These are phyloP conservation scores for Colaptes auratus DNA, from an alignment of 2,113 vertebrate species.

Conservation along the genomic window DNA sequence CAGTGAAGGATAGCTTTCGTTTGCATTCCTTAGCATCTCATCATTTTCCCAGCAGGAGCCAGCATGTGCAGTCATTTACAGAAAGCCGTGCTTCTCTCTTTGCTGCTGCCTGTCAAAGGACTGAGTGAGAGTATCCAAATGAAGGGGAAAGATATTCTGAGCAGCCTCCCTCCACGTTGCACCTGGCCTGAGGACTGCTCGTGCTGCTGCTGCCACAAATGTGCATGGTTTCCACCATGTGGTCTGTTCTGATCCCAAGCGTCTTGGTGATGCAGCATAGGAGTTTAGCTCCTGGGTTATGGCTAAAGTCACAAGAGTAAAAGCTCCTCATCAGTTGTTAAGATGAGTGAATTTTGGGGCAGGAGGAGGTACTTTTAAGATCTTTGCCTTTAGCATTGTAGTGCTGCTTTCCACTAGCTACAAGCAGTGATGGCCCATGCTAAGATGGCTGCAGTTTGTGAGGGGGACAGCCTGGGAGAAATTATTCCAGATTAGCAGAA, in stretches of 20 bases:
- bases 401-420: neutral
- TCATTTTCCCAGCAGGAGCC: slow-evolving; percentile 64
- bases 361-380: neutral
- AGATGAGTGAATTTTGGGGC: neutral
- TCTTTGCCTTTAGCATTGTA: neutral
- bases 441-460: neutral
- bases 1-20: slow-evolving; percentile 49
- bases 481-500: neutral
- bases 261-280: neutral
- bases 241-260: neutral
- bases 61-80: slow-evolving; percentile 41
- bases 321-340: neutral
- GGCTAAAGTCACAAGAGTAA: neutral
- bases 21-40: slow-evolving; percentile 8
- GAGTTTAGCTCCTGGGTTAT: neutral
- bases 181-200: neutral
- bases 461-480: neutral
- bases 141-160: neutral
- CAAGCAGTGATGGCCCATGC: neutral
- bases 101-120: slow-evolving; percentile 41
- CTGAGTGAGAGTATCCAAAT: slow-evolving; percentile 4
- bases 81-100: slow-evolving; percentile 23
- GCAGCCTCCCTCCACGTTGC: slow-evolving; percentile 13
- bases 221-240: neutral
- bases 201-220: neutral